Evolutionary conservation across 2,113 vertebrate species (phyloP).

Genomic region (Takifugu flavidus): DNA sequence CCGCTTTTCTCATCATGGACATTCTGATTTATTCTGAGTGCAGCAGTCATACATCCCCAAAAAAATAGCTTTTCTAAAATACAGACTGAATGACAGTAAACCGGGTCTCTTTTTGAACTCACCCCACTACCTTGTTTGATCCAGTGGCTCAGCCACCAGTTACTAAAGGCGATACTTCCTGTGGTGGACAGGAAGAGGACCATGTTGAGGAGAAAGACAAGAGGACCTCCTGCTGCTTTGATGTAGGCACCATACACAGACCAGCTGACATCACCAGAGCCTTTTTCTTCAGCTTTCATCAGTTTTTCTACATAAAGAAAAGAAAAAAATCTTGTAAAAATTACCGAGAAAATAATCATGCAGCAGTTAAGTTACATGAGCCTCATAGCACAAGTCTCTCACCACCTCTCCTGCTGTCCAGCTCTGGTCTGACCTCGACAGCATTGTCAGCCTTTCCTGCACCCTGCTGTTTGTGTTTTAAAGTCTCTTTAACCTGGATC

Average conservation of each 20-base stretch:
- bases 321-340: background rate
- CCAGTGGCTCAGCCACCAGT: slow-evolving; percentile 83
- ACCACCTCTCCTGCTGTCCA: slow-evolving; percentile 62
- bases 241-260: slow-evolving; percentile 76
- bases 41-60: slow-evolving; percentile 37
- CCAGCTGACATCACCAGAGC: slow-evolving; percentile 72
- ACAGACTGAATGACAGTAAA: slow-evolving; percentile 21
- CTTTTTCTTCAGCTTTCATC: slow-evolving; percentile 79
- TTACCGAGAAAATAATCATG: background rate
- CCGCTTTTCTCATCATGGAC: slow-evolving; percentile 65
- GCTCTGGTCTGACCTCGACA: slow-evolving; percentile 26
- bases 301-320: slow-evolving; percentile 55
- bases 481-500: slow-evolving; percentile 71
- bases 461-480: slow-evolving; percentile 64
- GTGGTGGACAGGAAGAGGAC: slow-evolving; percentile 77
- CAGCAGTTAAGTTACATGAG: background rate
- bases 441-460: slow-evolving; percentile 18
- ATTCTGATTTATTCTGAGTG: slow-evolving; percentile 61
- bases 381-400: slow-evolving; percentile 18
- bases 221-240: slow-evolving; percentile 76
- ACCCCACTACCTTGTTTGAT: slow-evolving; percentile 79
- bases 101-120: slow-evolving; percentile 35
- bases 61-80: slow-evolving; percentile 28
- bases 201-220: slow-evolving; percentile 70
- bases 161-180: slow-evolving; percentile 77